phyloP scores from a whole-genome alignment of 2,113 vertebrate species.

The Rhagologus leucostigma region DNA sequence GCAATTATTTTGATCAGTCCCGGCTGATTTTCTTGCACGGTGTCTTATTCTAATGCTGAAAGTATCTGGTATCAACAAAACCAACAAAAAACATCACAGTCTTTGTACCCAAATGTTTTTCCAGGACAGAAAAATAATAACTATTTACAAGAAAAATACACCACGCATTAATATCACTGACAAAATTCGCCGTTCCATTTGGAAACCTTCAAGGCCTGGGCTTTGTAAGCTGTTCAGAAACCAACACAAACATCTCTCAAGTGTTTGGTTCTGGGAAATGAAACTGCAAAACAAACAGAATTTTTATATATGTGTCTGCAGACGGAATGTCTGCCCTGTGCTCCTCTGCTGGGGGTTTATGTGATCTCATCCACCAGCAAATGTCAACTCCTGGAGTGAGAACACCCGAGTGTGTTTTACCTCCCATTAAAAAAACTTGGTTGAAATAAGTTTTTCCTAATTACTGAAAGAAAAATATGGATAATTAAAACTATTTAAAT shows the following conservation, averaged over 20 bases:
- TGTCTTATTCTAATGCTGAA: conserved; percentile 41
- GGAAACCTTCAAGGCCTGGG: conserved; percentile 20
- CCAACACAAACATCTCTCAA: conserved; percentile 46
- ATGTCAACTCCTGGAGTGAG: not conserved
- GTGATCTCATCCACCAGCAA: not conserved
- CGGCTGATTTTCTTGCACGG: conserved; percentile 56
- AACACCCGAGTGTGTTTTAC: not conserved
- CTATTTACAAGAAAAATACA: conserved; percentile 15
- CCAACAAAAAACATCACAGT: not conserved
- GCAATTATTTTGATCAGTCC: conserved; percentile 38
- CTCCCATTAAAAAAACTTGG: not conserved
- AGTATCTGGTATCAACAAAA: conserved; percentile 46
- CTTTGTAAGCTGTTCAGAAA: conserved; percentile 38
- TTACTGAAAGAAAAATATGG: not conserved
- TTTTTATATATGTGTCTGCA: not conserved
- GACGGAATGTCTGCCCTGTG: not conserved
- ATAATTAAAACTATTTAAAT: not conserved
- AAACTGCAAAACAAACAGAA: not conserved
- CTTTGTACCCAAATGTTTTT: conserved; percentile 58
- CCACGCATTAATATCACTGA: not conserved
- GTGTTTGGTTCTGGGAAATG: conserved; percentile 25
- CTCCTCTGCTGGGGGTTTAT: not conserved
- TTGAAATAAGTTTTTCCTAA: not conserved
- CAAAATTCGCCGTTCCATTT: not conserved
- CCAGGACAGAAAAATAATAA: not conserved